phyloP scores from a whole-genome alignment of 2,113 vertebrate species.

The Mobula birostris region DNA sequence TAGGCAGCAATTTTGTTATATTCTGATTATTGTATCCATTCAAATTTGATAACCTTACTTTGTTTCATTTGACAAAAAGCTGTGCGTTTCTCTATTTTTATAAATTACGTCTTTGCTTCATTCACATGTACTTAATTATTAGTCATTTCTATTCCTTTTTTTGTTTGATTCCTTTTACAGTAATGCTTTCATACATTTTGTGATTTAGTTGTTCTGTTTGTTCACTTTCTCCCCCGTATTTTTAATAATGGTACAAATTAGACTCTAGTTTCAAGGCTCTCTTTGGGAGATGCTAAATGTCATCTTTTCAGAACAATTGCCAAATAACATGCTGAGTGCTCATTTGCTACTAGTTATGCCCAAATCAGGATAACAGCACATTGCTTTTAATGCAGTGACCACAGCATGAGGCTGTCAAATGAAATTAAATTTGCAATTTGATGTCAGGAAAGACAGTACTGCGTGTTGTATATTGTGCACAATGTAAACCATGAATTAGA shows the following conservation, averaged over 20 bases:
- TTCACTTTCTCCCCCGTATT: slow-evolving; percentile 18
- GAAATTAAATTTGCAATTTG: slow-evolving; percentile 68
- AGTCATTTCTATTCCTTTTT: slow-evolving; percentile 3
- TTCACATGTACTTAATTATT: neutral
- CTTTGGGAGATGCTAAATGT: slow-evolving; percentile 38
- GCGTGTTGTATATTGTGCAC: slow-evolving; percentile 47
- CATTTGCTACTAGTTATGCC: slow-evolving; percentile 59
- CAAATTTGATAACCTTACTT: neutral
- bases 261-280: slow-evolving; percentile 33
- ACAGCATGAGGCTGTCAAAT: slow-evolving; percentile 65
- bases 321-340: slow-evolving; percentile 54
- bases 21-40: neutral
- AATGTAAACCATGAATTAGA: slow-evolving; percentile 26
- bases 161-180: neutral
- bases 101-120: neutral
- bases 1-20: neutral
- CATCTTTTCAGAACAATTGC: slow-evolving; percentile 43
- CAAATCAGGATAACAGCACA: slow-evolving; percentile 71
- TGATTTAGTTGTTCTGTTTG: slow-evolving; percentile 24
- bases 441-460: slow-evolving; percentile 54
- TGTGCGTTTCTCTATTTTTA: neutral
- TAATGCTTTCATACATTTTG: slow-evolving; percentile 7
- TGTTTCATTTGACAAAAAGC: neutral
- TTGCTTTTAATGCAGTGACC: slow-evolving; percentile 69
- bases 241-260: slow-evolving; percentile 38